Percentiles rank a stretch among this genome's conserved stretches.
Evolutionary conservation across 1,140 invertebrate species (phyloP).

Genomic region (Drosophila ironensis): DNA sequence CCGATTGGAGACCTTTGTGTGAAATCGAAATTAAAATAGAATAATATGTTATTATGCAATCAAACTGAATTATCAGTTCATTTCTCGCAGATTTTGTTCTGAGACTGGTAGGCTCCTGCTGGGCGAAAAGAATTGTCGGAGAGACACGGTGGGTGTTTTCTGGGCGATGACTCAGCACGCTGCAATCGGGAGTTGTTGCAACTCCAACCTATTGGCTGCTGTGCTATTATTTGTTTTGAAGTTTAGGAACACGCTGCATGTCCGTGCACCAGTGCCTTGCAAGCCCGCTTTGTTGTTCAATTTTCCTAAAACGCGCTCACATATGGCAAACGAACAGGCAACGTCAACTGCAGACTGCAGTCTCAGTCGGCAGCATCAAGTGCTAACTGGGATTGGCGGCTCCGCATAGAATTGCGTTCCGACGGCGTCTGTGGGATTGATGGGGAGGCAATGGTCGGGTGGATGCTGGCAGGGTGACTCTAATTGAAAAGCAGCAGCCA

Average conservation of each 20-base stretch:
- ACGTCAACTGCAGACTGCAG: constrained; percentile 59
- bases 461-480: constrained; percentile 37
- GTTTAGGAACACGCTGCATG: constrained; percentile 45
- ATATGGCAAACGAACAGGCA: constrained; percentile 6
- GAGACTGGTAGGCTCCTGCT: no score
- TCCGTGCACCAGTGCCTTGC: constrained; percentile 38
- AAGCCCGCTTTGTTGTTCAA: constrained; percentile 75
- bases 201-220: constrained; percentile 42
- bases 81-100: no score
- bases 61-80: no score
- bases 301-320: constrained; percentile 64
- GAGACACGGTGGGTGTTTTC: no score
- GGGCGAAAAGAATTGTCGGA: no score
- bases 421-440: background rate
- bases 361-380: constrained; percentile 55
- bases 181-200: constrained; percentile 61
- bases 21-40: no score
- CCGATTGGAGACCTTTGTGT: no score
- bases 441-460: background rate
- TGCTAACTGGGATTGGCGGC: constrained; percentile 39
- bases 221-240: constrained; percentile 37
- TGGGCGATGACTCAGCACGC: constrained; percentile 29
- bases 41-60: no score
- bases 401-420: constrained; percentile 31
- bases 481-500: constrained; percentile 76